These are phyloP conservation scores for Rynchops niger DNA, from an alignment of 2,113 vertebrate genomes.

Conservation along the genomic window DNA sequence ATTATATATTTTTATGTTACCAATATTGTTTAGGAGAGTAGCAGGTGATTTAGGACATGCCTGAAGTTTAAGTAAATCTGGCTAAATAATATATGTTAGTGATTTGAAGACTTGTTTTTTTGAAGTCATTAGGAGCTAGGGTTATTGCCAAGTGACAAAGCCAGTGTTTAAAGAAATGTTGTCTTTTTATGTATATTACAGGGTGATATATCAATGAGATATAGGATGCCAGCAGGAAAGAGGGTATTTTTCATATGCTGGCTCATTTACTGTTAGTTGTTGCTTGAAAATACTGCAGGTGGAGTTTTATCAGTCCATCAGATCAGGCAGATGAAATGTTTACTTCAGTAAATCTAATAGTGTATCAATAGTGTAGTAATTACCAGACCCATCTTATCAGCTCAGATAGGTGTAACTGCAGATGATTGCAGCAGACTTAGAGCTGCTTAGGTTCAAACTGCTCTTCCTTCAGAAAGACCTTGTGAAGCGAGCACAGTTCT, in stretches of 20 bases:
- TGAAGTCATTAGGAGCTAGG: background rate
- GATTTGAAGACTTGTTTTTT: background rate
- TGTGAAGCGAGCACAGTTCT: background rate
- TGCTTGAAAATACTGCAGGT: background rate
- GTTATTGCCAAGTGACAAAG: background rate
- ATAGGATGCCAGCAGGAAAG: background rate
- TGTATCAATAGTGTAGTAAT: background rate
- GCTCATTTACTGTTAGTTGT: background rate
- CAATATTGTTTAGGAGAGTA: background rate
- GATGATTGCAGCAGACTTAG: background rate
- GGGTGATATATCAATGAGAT: background rate
- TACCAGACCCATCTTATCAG: background rate
- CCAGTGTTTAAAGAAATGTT: background rate
- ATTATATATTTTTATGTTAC: background rate
- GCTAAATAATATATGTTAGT: background rate
- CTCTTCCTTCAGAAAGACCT: background rate
- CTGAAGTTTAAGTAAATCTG: background rate
- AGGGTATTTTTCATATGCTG: background rate
- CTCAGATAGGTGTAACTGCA: background rate
- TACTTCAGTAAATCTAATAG: background rate
- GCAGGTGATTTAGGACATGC: background rate
- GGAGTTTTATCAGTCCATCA: background rate
- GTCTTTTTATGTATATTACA: background rate
- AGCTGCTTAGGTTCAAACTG: background rate
- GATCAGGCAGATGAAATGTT: background rate